Evolutionary conservation across 2,888 invertebrate species (phyloP).

Genomic region (Diaperis boleti): DNA sequence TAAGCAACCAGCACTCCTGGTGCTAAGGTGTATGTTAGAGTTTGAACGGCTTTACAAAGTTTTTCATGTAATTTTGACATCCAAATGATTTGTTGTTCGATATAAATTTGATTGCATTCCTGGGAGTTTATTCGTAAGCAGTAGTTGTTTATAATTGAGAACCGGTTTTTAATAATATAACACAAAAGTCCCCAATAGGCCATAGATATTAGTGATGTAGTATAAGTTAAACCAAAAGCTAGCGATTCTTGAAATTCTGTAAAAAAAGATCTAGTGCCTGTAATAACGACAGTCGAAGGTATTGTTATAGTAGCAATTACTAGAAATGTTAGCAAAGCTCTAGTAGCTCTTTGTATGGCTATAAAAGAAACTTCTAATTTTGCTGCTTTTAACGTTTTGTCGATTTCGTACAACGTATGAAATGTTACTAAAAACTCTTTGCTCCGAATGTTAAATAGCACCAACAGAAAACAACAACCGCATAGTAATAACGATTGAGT

Average conservation of each 20-base stretch:
- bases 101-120: background rate
- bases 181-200: no score
- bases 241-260: background rate
- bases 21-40: background rate
- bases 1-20: background rate
- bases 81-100: background rate
- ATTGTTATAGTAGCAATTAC: no score
- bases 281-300: no score
- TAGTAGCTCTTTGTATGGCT: no score
- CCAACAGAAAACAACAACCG: no score
- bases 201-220: no score
- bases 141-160: no score
- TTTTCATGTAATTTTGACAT: slow-evolving; percentile 5
- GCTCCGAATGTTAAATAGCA: no score
- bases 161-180: no score
- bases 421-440: background rate
- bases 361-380: background rate
- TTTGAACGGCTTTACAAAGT: background rate
- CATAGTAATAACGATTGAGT: no score
- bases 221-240: background rate
- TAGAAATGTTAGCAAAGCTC: no score
- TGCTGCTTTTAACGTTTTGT: background rate
- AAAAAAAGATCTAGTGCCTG: background rate
- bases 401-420: background rate
- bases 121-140: background rate